These are phyloP conservation scores for Lonchura striata DNA, from an alignment of 2,113 vertebrate genomes.

Conservation along the genomic window DNA sequence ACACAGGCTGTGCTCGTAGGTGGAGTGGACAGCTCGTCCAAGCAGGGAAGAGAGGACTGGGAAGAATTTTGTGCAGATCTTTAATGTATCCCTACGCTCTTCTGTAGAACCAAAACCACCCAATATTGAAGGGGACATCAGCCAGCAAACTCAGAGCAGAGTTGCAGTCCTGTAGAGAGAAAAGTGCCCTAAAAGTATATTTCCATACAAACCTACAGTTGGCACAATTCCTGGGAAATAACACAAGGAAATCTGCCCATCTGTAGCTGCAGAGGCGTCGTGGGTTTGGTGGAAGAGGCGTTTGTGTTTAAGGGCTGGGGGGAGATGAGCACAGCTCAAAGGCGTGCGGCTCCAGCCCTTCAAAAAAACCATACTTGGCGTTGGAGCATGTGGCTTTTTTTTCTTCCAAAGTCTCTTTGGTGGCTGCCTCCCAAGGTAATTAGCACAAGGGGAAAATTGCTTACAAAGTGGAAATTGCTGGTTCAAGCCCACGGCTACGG, in stretches of 20 bases:
- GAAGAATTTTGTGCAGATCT: neutral
- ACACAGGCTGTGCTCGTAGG: rapidly evolving
- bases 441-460: neutral
- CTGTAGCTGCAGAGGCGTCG: neutral
- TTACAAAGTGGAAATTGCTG: neutral
- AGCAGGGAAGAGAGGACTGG: neutral
- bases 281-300: neutral
- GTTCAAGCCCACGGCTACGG: neutral
- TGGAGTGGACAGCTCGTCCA: rapidly evolving
- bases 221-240: neutral
- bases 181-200: neutral
- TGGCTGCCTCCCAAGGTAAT: slow-evolving; percentile 34
- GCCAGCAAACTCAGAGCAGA: neutral
- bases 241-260: neutral
- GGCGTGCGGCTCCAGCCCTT: neutral
- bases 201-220: neutral
- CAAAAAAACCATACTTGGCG: neutral
- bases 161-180: neutral
- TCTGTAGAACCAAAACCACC: neutral
- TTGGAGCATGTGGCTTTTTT: neutral
- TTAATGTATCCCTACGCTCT: neutral
- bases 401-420: neutral
- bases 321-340: neutral
- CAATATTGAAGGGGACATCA: neutral
- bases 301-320: neutral